These are phyloP conservation scores for Periparus ater DNA, from an alignment of 2,797 vertebrate genomes.

Conservation along the genomic window DNA sequence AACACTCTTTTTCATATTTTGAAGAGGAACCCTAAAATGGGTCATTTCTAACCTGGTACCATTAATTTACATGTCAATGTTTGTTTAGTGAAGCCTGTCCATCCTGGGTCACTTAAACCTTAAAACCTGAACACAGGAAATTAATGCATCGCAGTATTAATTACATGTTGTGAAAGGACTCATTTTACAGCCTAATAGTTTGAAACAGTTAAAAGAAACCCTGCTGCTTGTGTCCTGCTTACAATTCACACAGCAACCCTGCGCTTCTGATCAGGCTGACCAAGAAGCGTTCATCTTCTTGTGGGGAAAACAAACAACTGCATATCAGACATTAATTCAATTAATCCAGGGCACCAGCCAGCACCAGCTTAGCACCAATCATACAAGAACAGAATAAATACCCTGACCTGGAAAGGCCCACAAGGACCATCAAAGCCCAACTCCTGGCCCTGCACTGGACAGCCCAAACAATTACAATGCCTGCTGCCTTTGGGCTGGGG, in stretches of 20 bases:
- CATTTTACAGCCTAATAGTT: slow-evolving; percentile 54
- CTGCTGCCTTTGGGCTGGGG: not conserved
- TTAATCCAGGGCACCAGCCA: not conserved
- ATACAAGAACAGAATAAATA: not conserved
- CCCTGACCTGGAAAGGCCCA: not conserved
- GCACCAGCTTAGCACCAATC: not conserved
- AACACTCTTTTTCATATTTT: not conserved
- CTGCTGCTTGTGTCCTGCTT: not conserved
- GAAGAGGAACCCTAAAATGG: not conserved
- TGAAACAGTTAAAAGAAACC: slow-evolving; percentile 37
- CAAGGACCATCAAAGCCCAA: not conserved
- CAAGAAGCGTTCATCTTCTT: not conserved
- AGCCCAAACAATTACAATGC: not conserved
- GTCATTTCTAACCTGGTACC: not conserved
- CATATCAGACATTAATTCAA: not conserved
- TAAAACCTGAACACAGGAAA: not conserved
- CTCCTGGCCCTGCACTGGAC: not conserved
- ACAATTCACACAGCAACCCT: not conserved
- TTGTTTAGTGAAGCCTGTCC: not conserved
- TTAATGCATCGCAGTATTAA: not conserved
- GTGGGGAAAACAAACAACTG: not conserved
- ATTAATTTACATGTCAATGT: not conserved
- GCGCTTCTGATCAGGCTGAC: not conserved
- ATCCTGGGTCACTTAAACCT: not conserved
- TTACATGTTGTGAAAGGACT: slow-evolving; percentile 12